Conservation (phyloP, 1,140 invertebrate genomes). For the Drosophila kanapiae region DNA sequence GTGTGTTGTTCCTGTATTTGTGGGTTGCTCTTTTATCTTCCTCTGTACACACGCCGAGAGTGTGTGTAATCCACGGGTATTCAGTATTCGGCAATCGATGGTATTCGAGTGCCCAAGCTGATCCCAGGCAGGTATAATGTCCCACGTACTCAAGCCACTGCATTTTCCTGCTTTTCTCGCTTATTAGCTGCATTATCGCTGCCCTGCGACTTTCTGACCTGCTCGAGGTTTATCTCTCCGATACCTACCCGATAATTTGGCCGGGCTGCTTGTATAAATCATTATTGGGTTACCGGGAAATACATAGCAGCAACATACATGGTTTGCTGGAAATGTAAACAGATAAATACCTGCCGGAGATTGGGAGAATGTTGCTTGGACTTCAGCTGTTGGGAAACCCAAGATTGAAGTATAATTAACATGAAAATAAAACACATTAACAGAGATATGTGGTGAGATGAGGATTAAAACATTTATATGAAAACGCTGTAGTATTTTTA, state of each 20-base stretch:
- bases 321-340: conserved; percentile 31
- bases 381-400: conserved; percentile 34
- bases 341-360: conserved; percentile 30
- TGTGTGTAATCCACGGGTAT: conserved; percentile 40
- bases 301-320: conserved; percentile 15
- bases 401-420: conserved; percentile 6
- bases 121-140: conserved; percentile 59
- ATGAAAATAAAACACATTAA: conserved; percentile 1
- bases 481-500: background rate
- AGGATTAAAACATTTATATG: background rate
- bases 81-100: conserved; percentile 8
- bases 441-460: background rate
- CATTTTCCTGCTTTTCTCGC: conserved; percentile 52
- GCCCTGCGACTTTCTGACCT: conserved; percentile 46
- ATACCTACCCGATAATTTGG: conserved; percentile 49
- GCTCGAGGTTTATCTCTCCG: conserved; percentile 42
- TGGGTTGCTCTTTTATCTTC: conserved; percentile 67
- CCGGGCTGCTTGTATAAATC: conserved; percentile 42
- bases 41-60: conserved; percentile 5
- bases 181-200: conserved; percentile 73
- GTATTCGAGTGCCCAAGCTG: conserved; percentile 15
- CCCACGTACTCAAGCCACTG: conserved; percentile 57
- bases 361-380: conserved; percentile 8
- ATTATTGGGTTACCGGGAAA: conserved; percentile 51
- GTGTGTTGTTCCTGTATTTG: conserved; percentile 17